These are phyloP conservation scores for Eptatretus burgeri DNA, from an alignment of 2,113 vertebrate genomes.

Conservation along the genomic window DNA sequence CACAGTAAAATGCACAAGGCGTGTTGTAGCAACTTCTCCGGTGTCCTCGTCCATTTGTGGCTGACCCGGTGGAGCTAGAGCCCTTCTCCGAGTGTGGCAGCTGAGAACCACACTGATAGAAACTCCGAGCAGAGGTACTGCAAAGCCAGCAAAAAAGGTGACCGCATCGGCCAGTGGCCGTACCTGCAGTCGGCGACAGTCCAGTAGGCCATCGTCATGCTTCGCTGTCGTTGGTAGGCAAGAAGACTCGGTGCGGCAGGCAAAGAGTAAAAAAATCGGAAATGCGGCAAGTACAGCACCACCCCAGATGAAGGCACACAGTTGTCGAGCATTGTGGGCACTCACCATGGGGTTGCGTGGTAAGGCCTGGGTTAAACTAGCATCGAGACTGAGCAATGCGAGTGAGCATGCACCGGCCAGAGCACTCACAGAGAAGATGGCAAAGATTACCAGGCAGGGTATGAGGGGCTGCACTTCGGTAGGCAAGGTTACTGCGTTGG, in stretches of 20 bases:
- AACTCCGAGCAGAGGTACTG: constrained; percentile 43
- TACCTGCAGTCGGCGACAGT: constrained; percentile 85
- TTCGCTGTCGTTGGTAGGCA: constrained; percentile 17
- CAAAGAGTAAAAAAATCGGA: constrained; percentile 67
- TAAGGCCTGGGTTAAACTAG: constrained; percentile 67
- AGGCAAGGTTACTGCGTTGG: constrained; percentile 19
- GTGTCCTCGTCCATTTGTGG: constrained; percentile 7
- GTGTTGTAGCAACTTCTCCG: constrained; percentile 9
- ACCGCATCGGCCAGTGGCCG: constrained; percentile 58
- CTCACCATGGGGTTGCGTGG: constrained; percentile 89
- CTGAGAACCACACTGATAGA: constrained; percentile 50
- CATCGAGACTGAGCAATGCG: constrained; percentile 68
- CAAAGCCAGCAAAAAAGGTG: constrained; percentile 69
- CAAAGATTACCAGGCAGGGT: constrained; percentile 45
- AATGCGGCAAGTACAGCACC: constrained; percentile 83
- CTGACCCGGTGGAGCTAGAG: constrained; percentile 59
- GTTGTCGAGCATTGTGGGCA: constrained; percentile 71
- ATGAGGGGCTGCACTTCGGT: constrained; percentile 21
- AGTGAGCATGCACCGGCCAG: constrained; percentile 82
- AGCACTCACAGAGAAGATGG: constrained; percentile 66
- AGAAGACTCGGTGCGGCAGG: constrained; percentile 58
- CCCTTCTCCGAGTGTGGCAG: constrained; percentile 42
- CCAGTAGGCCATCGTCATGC: constrained; percentile 19
- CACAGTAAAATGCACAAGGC: constrained; percentile 51
- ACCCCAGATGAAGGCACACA: constrained; percentile 87